Evolutionary conservation across 2,113 vertebrate genomes (phyloP), one percentile per base, ranked within the genome.

Genomic region (Porphyrio hochstetteri): DNA sequence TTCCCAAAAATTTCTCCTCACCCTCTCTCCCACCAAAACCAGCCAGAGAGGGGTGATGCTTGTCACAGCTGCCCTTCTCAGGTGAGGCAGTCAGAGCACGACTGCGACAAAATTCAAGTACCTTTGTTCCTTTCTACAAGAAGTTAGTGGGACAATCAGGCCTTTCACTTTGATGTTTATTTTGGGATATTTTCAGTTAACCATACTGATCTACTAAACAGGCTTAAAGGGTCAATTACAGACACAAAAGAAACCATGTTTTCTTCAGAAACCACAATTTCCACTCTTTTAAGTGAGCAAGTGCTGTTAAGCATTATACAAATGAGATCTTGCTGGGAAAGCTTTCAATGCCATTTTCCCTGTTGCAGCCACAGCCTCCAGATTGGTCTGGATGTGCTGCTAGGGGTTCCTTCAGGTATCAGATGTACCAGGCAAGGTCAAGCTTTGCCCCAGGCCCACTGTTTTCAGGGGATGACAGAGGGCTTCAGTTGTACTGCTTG

Each of bases 11-110:
- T 16, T 44, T 4, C 12, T 72, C 16, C 42, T 68, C 29, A 59
- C 2, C 13, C 35, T 63, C 40, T 84, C 9, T 44, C 52, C 14
- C 38, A 71, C 19, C 15, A 64, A 64, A 84, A 48, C 10, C 44
- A 84, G 13, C 15, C 2, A 3, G 10, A 56, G 23, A 44, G 1
- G 8, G 3, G 2, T 53, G 13, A 40, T n/a, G 21, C 11, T 12
- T 87, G 27, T 20, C 46, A 65, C 28, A 53, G 14, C 13, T 72
- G 33, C 44, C 31, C 75, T 85, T 85, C 52, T 60, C 27, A 85
- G 3, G 28, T 27, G 14, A 55, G 59, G 33, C 29, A 78, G 11
- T 31, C 53, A 76, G 20, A 90, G 11, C 2, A 16, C 3, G 13
- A 74, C 14, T 10, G 2, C 14, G 23, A 91, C 21, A 2, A 71